Percentiles rank a stretch among this genome's conserved stretches.
These are phyloP conservation scores for Styela plicata DNA, from an alignment of 23 tunicate species.

Conservation along the genomic window DNA sequence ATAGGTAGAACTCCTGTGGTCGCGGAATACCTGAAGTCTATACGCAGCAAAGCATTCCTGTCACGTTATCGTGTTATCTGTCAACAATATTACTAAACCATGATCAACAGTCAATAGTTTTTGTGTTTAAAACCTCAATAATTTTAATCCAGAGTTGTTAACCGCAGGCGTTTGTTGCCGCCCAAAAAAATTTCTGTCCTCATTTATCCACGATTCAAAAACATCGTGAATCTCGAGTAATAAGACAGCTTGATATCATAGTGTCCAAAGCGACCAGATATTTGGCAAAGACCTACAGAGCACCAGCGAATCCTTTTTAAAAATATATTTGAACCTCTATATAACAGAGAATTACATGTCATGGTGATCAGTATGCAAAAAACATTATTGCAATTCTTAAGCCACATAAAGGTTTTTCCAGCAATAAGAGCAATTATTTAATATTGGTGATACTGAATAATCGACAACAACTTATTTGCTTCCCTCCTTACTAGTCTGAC, in stretches of 20 bases:
- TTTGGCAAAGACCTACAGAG: background rate
- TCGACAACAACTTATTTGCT: too few relatives aligned
- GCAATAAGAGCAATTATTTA: too few relatives aligned
- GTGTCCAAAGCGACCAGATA: background rate
- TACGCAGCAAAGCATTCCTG: background rate
- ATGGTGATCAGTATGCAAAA: too few relatives aligned
- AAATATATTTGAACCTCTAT: background rate
- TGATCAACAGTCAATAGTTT: background rate
- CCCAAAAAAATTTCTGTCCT: background rate
- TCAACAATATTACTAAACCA: background rate
- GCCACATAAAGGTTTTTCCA: too few relatives aligned
- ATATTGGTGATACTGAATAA: too few relatives aligned
- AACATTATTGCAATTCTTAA: too few relatives aligned
- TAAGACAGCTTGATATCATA: background rate
- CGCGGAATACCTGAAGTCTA: background rate
- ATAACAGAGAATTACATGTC: too few relatives aligned
- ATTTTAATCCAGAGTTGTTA: background rate
- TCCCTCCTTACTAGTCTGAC: too few relatives aligned
- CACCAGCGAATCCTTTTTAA: background rate
- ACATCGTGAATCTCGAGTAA: background rate
- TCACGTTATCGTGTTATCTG: background rate
- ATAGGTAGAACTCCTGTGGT: too few relatives aligned
- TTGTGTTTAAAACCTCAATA: background rate
- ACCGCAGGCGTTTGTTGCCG: background rate
- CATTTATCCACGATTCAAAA: background rate